Conservation (phyloP, 2,888 invertebrate species). For the Ophion ellenae region DNA sequence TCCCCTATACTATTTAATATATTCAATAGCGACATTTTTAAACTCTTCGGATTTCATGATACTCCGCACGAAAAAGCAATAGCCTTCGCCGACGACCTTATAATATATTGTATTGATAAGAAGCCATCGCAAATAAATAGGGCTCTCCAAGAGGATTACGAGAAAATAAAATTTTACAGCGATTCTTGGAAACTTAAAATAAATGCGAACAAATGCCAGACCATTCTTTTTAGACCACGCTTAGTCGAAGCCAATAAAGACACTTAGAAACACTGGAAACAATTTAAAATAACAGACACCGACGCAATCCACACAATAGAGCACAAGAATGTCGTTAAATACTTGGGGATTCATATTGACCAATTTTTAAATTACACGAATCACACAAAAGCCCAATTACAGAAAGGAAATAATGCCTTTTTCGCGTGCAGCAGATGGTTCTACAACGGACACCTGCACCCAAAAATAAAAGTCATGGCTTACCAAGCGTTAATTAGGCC, state of each 20-base stretch:
- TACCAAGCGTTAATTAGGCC: slow-evolving; percentile 49
- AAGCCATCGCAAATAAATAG: slow-evolving; percentile 33
- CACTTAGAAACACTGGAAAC: slow-evolving; percentile 50
- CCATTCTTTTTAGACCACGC: slow-evolving; percentile 55
- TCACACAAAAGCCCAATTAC: slow-evolving; percentile 55
- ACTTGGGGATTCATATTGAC: slow-evolving; percentile 64
- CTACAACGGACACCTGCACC: slow-evolving; percentile 52
- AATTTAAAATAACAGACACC: slow-evolving; percentile 6
- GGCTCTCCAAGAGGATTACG: slow-evolving; percentile 56
- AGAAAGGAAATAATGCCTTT: slow-evolving; percentile 64
- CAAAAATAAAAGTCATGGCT: slow-evolving; percentile 53
- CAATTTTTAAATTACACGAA: slow-evolving; percentile 50
- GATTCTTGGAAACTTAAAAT: slow-evolving; percentile 66
- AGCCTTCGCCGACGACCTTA: slow-evolving; percentile 23
- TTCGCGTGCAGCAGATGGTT: slow-evolving; percentile 49
- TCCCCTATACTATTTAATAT: slow-evolving; percentile 62
- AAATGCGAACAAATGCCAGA: slow-evolving; percentile 61
- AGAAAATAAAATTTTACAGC: slow-evolving; percentile 60
- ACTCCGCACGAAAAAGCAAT: background rate
- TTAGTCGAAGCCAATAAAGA: slow-evolving; percentile 31
- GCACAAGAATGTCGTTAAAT: slow-evolving; percentile 62
- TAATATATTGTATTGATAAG: slow-evolving; percentile 25
- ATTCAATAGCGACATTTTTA: slow-evolving; percentile 43
- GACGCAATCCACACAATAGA: slow-evolving; percentile 4
- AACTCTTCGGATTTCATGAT: slow-evolving; percentile 44